Evolutionary conservation across 2,888 invertebrate genomes (phyloP), one percentile per base, ranked within the genome.

Genomic region (Leptinotarsa rubiginosa): DNA sequence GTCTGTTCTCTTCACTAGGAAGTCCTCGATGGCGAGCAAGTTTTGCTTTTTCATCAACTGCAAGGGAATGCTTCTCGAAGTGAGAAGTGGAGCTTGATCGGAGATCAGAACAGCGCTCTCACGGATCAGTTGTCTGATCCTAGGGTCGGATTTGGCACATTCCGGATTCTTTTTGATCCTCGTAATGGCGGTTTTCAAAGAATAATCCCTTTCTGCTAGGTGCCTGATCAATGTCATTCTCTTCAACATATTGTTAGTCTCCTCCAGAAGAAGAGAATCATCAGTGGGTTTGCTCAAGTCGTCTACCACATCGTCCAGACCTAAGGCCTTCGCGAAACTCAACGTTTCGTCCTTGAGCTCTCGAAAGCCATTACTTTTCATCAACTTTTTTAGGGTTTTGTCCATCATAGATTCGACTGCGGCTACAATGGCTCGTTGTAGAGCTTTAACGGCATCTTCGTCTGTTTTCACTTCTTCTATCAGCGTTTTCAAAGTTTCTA

Each of bases 21-120:
- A 94, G 80, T 94, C 94, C 87, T 94, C 94, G 88, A 94, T 93
- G 0, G 94, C 94, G n/a, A 94, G 87, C 81, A 92, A 91, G 82
- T 94, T 94, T 82, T 93, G 92, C 3, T 91, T 90, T 80, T 91
- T 90, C 73, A 94, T 89, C 41, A 94, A 87, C 73, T 91, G 91
- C 4, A 91, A 86, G 16, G 95, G 94, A n/a, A 94, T 91, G 77
- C 94, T 93, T 76, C 89, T 91, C 2, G 94, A 94, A 54, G 92
- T 92, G 41, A 92, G 90, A 89, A 94, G 91, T 2, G 82, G 79
- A 1, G 75, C 76, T 49, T 81, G 79, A 70, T 85, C 83, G 1
- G 86, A 82, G 31, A 84, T 83, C 41, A 94, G 87, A 7, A 92
- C 92, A 2, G 93, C 94, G 85, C 94, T 94, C 85, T 94, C 93